Evolutionary conservation across 2,113 vertebrate species (phyloP).

Genomic region (Dasyornis broadbenti): DNA sequence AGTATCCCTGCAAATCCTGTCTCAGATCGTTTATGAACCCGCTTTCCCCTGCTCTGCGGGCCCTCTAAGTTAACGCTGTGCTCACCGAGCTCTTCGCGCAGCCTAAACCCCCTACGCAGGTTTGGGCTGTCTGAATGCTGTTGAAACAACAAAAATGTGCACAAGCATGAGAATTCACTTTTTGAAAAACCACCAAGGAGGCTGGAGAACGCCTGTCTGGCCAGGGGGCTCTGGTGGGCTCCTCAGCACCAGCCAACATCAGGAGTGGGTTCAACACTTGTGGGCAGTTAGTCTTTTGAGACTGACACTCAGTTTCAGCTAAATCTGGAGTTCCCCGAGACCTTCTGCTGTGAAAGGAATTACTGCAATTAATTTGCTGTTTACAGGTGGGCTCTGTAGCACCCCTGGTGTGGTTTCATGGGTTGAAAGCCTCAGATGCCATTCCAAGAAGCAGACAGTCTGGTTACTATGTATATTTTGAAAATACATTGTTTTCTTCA

Average conservation of each 20-base stretch:
- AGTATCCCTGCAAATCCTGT: neutral
- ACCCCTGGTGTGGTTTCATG: fast-evolving
- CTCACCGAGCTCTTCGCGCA: fast-evolving
- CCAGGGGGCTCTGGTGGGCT: neutral
- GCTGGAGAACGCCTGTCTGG: fast-evolving
- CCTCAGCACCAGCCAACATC: neutral
- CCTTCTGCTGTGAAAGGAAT: neutral
- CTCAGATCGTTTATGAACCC: fast-evolving
- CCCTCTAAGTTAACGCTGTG: fast-evolving
- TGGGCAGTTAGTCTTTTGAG: no score
- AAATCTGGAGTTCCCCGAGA: fast-evolving
- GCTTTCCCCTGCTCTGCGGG: no score
- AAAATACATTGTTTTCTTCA: neutral
- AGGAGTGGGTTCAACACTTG: fast-evolving
- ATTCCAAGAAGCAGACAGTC: neutral
- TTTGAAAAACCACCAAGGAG: neutral
- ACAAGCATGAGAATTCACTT: neutral
- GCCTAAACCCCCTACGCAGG: fast-evolving
- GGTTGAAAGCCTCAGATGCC: neutral
- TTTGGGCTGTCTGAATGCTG: neutral
- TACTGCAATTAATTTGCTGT: neutral
- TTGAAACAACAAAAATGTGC: neutral
- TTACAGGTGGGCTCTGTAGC: neutral
- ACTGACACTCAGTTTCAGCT: no score
- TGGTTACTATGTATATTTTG: neutral